Base-by-base conservation (phyloP, 2,113 vertebrate genomes). In the Scomber japonicus region DNA sequence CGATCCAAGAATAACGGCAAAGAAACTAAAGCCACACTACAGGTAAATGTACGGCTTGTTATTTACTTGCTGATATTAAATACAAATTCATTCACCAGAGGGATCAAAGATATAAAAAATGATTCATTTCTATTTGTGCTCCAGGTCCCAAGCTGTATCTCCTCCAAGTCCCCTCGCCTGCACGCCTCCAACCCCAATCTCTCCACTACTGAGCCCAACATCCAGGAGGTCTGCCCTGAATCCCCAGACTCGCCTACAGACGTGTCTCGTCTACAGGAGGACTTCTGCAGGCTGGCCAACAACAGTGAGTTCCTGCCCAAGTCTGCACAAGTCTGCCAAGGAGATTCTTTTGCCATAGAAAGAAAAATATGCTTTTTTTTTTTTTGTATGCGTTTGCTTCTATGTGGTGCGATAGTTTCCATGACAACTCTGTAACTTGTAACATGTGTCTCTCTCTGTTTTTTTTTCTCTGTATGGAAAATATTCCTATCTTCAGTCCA, bases 131-230 rank as follows among this genome's bases (percentile, higher is more conserved):
- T 59, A n/a, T 74, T 63, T 73, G 30, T 71, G 46, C 48, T 17
- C 21, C 59, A 94, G 94, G 91, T 94, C 7, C 92, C 92, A 3
- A 91, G 87, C 80, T 93, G 91, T 8, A 89, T 96, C 69, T 95
- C 96, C 77, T 92, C 95, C 68, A 95, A 95, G 6, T 93, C 96
- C 14, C 78, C 96, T 81, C 96, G 96, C 78, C 92, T 97, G 10
- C 97, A 98, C 55, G 96, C 97, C 81, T 98, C 97, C 91, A 97
- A 99, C 89, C 98, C 98, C 13, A 99, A 99, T 81, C 96, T 99
- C 77, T 97, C 97, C 80, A 96, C 96, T 17, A 93, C 95, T 75
- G 97, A 98, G 85, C 90, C 96, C 75, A 94, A 92, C 80, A 94
- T 95, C 71, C 97, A 97, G 68, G 97, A 99, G 68, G 92, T 90